Evolutionary conservation across 2,113 vertebrate genomes (phyloP).

Genomic region (Struthio camelus): DNA sequence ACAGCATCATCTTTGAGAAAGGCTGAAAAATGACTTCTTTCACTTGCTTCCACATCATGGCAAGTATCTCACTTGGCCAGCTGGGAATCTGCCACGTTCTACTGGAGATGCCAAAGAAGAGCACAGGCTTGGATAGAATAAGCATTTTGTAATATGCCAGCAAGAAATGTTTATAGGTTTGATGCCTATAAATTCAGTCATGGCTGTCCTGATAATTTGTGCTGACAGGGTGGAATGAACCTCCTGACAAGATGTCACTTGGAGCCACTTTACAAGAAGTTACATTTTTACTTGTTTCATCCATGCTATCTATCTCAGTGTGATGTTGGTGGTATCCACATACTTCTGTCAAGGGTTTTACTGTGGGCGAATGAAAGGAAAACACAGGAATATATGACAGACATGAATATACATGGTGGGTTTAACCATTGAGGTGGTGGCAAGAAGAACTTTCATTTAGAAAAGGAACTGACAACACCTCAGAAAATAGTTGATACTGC

Average conservation of each 20-base stretch:
- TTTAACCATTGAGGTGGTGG: background rate
- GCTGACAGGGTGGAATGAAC: background rate
- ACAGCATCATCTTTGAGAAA: background rate
- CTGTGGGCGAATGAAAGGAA: background rate
- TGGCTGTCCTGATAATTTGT: background rate
- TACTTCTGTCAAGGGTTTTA: background rate
- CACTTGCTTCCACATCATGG: background rate
- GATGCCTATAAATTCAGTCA: background rate
- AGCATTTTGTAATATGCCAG: background rate
- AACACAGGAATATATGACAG: background rate
- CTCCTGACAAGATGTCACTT: background rate
- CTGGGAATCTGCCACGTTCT: background rate
- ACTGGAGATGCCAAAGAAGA: slow-evolving; percentile 11
- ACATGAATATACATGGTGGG: background rate
- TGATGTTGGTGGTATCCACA: background rate
- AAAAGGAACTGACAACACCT: background rate
- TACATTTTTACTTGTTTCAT: background rate
- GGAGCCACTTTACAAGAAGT: background rate
- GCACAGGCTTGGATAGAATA: background rate
- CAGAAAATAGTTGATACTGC: background rate
- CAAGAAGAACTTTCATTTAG: background rate
- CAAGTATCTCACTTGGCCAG: background rate
- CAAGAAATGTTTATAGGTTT: slow-evolving; percentile 1
- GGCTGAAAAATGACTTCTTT: background rate
- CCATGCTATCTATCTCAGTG: background rate